Conservation (phyloP, 2,888 invertebrate species). For the Stenichneumon culpator region DNA sequence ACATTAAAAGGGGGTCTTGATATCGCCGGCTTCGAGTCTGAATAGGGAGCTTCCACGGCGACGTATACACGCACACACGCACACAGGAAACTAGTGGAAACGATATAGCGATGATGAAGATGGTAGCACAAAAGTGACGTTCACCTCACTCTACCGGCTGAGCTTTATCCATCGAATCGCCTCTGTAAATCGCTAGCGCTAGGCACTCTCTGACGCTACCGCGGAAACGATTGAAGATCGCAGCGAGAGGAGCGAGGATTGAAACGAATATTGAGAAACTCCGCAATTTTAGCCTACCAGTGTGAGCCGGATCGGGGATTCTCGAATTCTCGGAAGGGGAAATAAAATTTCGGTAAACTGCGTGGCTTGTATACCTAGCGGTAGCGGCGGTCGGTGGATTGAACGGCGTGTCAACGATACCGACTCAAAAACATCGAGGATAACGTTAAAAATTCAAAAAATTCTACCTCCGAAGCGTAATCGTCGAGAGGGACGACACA, state of each 20-base stretch:
- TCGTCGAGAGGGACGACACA: background rate
- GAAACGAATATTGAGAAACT: background rate
- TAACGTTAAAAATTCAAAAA: background rate
- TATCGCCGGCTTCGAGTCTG: conserved; percentile 62
- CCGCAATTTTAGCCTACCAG: background rate
- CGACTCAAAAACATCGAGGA: background rate
- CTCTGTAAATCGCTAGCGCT: conserved; percentile 34
- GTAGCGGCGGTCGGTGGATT: background rate
- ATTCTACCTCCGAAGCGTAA: background rate
- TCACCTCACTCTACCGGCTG: conserved; percentile 33
- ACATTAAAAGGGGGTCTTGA: conserved; percentile 65
- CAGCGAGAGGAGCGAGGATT: background rate
- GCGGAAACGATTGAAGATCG: conserved; percentile 7
- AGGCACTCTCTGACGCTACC: conserved; percentile 3
- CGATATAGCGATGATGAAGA: conserved; percentile 51
- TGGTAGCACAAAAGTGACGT: conserved; percentile 51
- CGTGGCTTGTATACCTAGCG: background rate
- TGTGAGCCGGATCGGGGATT: background rate
- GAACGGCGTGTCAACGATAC: background rate
- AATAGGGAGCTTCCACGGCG: conserved; percentile 58
- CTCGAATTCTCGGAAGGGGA: background rate
- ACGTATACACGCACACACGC: conserved; percentile 15
- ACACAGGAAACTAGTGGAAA: conserved; percentile 32
- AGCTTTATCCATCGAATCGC: conserved; percentile 31
- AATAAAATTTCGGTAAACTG: background rate